Conservation (phyloP, 2,113 vertebrate species). For the Xiphophorus maculatus region DNA sequence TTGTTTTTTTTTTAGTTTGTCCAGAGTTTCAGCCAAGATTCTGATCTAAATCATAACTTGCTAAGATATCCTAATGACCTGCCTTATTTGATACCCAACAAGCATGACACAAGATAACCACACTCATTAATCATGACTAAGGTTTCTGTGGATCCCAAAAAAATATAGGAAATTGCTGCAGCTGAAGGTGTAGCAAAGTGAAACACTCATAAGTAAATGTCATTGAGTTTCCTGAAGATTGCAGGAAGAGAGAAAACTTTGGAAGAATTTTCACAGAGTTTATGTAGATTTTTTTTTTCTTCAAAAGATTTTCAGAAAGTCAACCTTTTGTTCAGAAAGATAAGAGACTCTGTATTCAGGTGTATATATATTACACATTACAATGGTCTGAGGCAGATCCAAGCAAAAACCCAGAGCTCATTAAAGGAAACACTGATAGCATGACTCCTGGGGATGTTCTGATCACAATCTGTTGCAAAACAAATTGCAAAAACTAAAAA, state of each 20-base stretch:
- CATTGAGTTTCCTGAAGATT: not conserved
- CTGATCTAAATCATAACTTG: not conserved
- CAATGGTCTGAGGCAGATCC: not conserved
- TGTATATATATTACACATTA: not conserved
- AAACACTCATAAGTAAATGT: conserved; percentile 5
- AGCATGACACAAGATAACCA: not conserved
- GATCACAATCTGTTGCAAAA: conserved; percentile 16
- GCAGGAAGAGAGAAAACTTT: not conserved
- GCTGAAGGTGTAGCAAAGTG: conserved; percentile 25
- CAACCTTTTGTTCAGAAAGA: not conserved
- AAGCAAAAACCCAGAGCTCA: conserved; percentile 2
- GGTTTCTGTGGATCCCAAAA: conserved; percentile 10
- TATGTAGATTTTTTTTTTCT: not conserved
- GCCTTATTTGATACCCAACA: not conserved
- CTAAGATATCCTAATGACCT: conserved; percentile 2
- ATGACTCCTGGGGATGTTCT: not conserved
- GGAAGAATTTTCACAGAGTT: not conserved
- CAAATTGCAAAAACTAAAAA: not conserved
- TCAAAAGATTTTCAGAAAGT: not conserved
- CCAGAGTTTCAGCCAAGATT: not conserved
- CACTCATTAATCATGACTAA: conserved; percentile 23
- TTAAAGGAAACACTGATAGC: conserved; percentile 10
- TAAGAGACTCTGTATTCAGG: not conserved
- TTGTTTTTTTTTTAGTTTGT: not conserved
- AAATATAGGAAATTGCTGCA: conserved; percentile 29